Percentiles rank a stretch among this genome's conserved stretches.
phyloP scores from a whole-genome alignment of 2,888 invertebrate species.

The Diabrotica balteata region DNA sequence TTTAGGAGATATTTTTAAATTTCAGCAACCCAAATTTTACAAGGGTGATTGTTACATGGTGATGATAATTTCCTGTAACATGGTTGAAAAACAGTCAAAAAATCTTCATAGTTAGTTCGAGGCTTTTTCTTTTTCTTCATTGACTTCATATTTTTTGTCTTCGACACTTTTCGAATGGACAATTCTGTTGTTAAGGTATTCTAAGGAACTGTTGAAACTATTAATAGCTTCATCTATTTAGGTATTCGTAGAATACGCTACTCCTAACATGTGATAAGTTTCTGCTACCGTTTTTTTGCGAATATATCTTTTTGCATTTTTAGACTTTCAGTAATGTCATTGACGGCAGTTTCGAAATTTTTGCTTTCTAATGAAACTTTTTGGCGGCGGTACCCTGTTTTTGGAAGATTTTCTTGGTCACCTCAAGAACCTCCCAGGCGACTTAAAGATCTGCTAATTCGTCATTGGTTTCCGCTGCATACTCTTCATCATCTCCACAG shows the following conservation, averaged over 20 bases:
- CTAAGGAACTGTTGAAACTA: slow-evolving; percentile 77
- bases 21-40: slow-evolving; percentile 52
- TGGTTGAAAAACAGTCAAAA: no score
- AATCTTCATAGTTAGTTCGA: no score
- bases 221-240: slow-evolving; percentile 81
- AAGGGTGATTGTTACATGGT: slow-evolving; percentile 52
- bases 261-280: slow-evolving; percentile 88
- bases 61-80: no score
- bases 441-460: slow-evolving; percentile 78
- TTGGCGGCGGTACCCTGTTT: slow-evolving; percentile 67
- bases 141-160: slow-evolving; percentile 67
- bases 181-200: slow-evolving; percentile 71
- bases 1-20: slow-evolving; percentile 53
- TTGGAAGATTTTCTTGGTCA: slow-evolving; percentile 82
- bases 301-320: slow-evolving; percentile 62
- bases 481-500: slow-evolving; percentile 9
- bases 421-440: slow-evolving; percentile 94
- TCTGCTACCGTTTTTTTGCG: slow-evolving; percentile 78
- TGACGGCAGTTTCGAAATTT: slow-evolving; percentile 82
- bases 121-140: no score
- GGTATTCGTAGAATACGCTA: slow-evolving; percentile 80
- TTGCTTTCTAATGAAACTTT: slow-evolving; percentile 87
- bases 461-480: slow-evolving; percentile 38
- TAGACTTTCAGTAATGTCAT: slow-evolving; percentile 76
- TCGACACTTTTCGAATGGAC: slow-evolving; percentile 63